These are phyloP conservation scores for Sebastiscus albofasciatus DNA, from an alignment of 2,797 vertebrate genomes.

Conservation along the genomic window DNA sequence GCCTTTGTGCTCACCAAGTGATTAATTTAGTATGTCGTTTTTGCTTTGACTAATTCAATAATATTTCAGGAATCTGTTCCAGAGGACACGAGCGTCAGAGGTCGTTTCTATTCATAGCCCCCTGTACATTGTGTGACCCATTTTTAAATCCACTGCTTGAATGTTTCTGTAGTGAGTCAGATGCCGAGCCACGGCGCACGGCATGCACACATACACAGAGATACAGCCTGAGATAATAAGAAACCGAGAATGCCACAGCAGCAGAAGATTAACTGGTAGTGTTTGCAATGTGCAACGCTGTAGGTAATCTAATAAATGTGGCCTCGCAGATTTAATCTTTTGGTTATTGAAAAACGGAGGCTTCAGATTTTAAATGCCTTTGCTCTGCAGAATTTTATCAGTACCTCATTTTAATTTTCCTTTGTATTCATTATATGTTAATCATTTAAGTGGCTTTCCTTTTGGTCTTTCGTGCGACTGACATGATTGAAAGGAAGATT, in stretches of 20 bases:
- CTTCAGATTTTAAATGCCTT: constrained; percentile 1
- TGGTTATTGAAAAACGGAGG: not conserved
- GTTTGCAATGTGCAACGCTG: constrained; percentile 17
- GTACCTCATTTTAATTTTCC: not conserved
- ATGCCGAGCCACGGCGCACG: constrained; percentile 28
- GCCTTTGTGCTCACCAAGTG: not conserved
- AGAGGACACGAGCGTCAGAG: constrained; percentile 32
- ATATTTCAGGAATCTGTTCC: constrained; percentile 68
- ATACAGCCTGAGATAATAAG: constrained; percentile 37
- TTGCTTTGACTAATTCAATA: constrained; percentile 59
- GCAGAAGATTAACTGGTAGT: constrained; percentile 30
- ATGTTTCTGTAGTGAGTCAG: constrained; percentile 64
- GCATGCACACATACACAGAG: not conserved
- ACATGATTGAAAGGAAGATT: not conserved
- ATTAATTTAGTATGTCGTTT: constrained; percentile 34
- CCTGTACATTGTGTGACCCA: constrained; percentile 66
- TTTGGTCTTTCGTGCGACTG: not conserved
- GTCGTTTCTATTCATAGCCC: constrained; percentile 67
- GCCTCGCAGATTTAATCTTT: constrained; percentile 33
- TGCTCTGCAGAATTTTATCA: not conserved
- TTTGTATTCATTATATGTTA: not conserved
- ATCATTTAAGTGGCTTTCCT: not conserved
- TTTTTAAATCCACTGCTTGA: constrained; percentile 69
- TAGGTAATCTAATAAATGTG: constrained; percentile 32
- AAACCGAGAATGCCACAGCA: constrained; percentile 40